Evolutionary conservation across 2,888 invertebrate genomes (phyloP).

Genomic region (Eupithecia exiguata): DNA sequence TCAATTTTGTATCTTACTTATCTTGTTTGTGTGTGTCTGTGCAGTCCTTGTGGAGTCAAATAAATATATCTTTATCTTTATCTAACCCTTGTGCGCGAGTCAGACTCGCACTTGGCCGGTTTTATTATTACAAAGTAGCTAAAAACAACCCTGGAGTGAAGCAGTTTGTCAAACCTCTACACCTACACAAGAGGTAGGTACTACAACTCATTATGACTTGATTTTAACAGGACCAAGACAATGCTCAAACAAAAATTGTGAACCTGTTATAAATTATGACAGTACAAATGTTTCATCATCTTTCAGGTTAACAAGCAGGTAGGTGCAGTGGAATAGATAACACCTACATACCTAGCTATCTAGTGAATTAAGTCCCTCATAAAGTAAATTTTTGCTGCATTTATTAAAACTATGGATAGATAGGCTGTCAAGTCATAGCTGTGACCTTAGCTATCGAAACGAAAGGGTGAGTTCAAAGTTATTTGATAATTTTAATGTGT

Average conservation of each 20-base stretch:
- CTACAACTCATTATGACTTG: too few species aligned
- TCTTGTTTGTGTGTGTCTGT: too few species aligned
- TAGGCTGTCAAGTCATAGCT: neutral
- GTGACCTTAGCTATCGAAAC: neutral
- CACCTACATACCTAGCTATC: neutral
- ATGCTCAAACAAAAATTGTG: too few species aligned
- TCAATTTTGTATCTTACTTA: too few species aligned
- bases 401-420: neutral
- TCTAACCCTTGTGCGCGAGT: too few species aligned
- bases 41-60: too few species aligned
- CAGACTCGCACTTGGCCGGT: too few species aligned
- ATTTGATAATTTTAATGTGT: too few species aligned
- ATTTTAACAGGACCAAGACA: too few species aligned
- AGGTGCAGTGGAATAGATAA: neutral
- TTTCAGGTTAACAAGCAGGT: neutral
- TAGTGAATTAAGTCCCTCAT: too few species aligned
- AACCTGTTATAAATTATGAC: neutral
- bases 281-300: slow-evolving; percentile 18
- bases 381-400: neutral
- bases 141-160: neutral
- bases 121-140: neutral
- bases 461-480: neutral
- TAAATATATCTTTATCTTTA: too few species aligned
- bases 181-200: neutral
- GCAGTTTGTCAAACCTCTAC: neutral